These are phyloP conservation scores for Umimayanthus chanpuru DNA, from an alignment of 92 coral and sea anemone species.

Conservation along the genomic window DNA sequence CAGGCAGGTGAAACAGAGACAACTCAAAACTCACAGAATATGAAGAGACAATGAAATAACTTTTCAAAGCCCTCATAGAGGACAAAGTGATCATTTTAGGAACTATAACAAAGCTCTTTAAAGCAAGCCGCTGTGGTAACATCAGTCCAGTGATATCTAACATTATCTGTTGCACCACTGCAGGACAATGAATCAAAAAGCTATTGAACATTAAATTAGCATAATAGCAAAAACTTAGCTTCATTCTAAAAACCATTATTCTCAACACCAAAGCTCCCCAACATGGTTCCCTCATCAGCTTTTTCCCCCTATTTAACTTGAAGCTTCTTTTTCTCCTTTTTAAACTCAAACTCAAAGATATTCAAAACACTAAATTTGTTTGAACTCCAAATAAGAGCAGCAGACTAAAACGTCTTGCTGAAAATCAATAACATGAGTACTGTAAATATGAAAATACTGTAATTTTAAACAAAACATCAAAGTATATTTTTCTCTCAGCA, in stretches of 20 bases:
- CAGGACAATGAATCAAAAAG: not conserved
- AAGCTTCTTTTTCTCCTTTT: not conserved
- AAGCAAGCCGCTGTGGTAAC: not conserved
- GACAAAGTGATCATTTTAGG: not conserved
- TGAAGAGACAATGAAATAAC: conserved; percentile 21
- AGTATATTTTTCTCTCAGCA: not conserved
- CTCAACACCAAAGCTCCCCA: not conserved
- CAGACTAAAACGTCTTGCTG: not conserved
- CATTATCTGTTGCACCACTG: not conserved
- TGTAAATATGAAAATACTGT: not conserved
- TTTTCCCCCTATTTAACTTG: not conserved
- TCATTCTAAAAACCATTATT: not conserved
- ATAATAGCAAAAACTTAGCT: not conserved
- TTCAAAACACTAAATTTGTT: not conserved
- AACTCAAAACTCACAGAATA: not conserved
- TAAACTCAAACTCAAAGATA: not conserved
- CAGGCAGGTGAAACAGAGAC: not conserved
- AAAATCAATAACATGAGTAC: not conserved
- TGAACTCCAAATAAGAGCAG: not conserved
- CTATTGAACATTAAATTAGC: not conserved
- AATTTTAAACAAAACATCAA: not conserved
- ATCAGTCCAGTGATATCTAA: not conserved
- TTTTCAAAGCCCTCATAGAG: not conserved
- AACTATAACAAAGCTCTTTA: not conserved
- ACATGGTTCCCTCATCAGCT: not conserved